phyloP scores from a whole-genome alignment of 2,113 vertebrate genomes.

The Glaucidium brasilianum region DNA sequence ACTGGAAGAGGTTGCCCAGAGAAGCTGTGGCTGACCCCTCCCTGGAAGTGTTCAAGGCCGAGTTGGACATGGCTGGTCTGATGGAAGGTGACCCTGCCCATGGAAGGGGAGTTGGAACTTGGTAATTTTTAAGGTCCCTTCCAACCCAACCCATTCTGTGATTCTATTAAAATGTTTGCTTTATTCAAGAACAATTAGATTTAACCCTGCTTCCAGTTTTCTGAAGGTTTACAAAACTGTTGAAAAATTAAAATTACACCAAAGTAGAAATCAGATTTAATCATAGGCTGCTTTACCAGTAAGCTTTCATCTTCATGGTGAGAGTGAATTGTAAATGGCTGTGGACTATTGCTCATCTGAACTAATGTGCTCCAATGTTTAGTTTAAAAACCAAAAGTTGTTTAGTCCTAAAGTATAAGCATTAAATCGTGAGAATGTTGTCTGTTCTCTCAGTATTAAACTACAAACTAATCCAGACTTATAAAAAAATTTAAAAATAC shows the following conservation, averaged over 20 bases:
- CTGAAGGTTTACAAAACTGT: not conserved
- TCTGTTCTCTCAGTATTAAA: not conserved
- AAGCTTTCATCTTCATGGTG: not conserved
- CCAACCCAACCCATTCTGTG: too few species aligned
- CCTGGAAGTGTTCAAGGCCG: too few species aligned
- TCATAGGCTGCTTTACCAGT: not conserved
- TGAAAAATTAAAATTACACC: not conserved
- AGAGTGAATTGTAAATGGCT: not conserved
- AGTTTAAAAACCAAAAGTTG: not conserved
- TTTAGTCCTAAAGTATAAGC: not conserved
- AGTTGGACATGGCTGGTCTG: too few species aligned
- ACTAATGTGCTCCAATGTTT: not conserved
- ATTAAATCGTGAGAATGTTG: not conserved
- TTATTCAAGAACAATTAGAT: not conserved
- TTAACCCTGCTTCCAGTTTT: not conserved
- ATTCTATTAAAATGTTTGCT: not conserved
- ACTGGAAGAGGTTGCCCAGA: too few species aligned
- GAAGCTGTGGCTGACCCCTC: too few species aligned
- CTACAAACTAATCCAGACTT: not conserved
- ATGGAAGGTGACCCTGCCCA: too few species aligned
- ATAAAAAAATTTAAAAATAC: not conserved
- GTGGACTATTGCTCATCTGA: not conserved
- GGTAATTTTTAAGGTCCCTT: too few species aligned
- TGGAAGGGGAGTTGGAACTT: too few species aligned
- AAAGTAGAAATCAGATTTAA: not conserved